Conservation (phyloP, 2,888 invertebrate genomes). For the Eulithis prunata region DNA sequence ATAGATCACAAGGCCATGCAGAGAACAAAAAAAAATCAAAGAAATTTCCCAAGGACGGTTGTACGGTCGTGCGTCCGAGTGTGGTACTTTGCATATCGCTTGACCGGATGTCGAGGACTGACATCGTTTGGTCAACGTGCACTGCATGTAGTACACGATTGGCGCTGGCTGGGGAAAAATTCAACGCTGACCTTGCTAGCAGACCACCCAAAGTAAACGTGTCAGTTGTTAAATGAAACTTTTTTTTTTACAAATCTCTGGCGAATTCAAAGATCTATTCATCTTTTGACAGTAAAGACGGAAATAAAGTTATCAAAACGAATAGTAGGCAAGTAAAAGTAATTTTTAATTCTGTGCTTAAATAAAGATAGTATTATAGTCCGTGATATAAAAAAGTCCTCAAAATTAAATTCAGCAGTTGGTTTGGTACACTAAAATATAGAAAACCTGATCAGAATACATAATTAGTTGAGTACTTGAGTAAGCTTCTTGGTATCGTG, state of each 20-base stretch:
- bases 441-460: constrained; percentile 41
- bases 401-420: constrained; percentile 34
- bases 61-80: constrained; percentile 50
- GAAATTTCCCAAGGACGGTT: constrained; percentile 65
- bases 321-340: too few species aligned
- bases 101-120: constrained; percentile 73
- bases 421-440: constrained; percentile 34
- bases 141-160: constrained; percentile 53
- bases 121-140: constrained; percentile 66
- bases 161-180: constrained; percentile 39
- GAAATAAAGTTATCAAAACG: not conserved
- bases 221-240: not conserved
- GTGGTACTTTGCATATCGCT: constrained; percentile 70
- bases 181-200: constrained; percentile 48
- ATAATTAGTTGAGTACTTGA: constrained; percentile 37
- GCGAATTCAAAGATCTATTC: constrained; percentile 1
- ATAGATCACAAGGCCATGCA: constrained; percentile 41
- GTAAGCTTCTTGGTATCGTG: constrained; percentile 40
- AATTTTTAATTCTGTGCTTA: not conserved
- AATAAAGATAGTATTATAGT: constrained; percentile 2
- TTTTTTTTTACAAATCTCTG: not conserved
- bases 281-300: not conserved
- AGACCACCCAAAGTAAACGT: constrained; percentile 45
- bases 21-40: constrained; percentile 47
- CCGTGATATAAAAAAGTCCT: constrained; percentile 21